phyloP scores from a whole-genome alignment of 2,797 vertebrate genomes.

The Bryconaethiops microstoma region DNA sequence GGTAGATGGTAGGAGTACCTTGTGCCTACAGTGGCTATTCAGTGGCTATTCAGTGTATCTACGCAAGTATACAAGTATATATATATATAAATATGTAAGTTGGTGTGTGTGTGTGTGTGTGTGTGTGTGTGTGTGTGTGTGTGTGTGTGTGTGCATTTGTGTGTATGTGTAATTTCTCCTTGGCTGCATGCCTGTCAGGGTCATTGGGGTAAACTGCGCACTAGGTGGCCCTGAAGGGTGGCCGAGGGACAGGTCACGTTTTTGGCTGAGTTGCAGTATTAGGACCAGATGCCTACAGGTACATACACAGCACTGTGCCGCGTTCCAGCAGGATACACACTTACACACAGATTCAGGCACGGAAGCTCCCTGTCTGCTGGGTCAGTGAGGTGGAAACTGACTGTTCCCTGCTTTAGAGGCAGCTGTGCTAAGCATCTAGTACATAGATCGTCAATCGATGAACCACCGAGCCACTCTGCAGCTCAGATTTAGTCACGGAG shows the following conservation, averaged over 20 bases:
- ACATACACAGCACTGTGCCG: conserved; percentile 10
- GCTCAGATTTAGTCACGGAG: background rate
- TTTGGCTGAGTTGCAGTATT: conserved; percentile 29
- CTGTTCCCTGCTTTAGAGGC: conserved; percentile 3
- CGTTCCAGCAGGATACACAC: background rate
- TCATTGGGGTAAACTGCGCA: conserved; percentile 34
- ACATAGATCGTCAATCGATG: background rate
- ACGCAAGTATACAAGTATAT: too few species aligned
- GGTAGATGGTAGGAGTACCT: too few species aligned
- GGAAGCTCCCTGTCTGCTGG: background rate
- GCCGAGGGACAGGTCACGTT: conserved; percentile 22
- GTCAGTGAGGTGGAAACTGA: background rate
- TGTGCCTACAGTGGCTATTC: too few species aligned
- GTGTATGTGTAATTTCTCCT: background rate
- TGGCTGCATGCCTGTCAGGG: conserved; percentile 46
- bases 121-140: conserved; percentile 13
- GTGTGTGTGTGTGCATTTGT: conserved; percentile 3
- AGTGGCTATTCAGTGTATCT: too few species aligned
- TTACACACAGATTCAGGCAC: background rate
- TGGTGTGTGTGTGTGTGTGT: background rate
- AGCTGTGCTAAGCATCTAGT: conserved; percentile 18
- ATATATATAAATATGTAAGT: too few species aligned
- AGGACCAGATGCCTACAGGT: conserved; percentile 35
- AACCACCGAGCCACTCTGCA: background rate
- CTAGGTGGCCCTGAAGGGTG: background rate